Conservation (phyloP, 2,797 vertebrate species). For the Anguilla megastoma region DNA sequence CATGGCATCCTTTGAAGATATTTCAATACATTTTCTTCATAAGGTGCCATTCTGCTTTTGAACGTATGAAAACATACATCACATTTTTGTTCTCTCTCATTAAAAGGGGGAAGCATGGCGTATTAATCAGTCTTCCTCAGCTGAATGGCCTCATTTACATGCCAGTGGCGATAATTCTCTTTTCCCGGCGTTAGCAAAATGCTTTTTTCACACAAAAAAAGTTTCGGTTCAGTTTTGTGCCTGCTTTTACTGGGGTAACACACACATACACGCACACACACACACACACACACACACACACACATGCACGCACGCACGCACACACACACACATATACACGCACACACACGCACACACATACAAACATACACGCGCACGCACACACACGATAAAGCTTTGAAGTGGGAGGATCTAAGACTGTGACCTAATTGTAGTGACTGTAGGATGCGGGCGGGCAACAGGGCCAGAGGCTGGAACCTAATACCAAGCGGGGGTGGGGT, state of each 20-base stretch:
- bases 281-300: background rate
- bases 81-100: background rate
- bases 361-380: constrained; percentile 28
- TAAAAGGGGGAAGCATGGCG: background rate
- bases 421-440: constrained; percentile 78
- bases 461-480: constrained; percentile 55
- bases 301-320: constrained; percentile 36
- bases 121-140: background rate
- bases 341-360: background rate
- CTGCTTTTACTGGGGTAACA: background rate
- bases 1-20: background rate
- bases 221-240: constrained; percentile 4
- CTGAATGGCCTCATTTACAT: background rate
- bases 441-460: constrained; percentile 71
- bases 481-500: constrained; percentile 48
- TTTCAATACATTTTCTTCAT: background rate
- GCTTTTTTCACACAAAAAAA: constrained; percentile 60
- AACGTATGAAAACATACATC: background rate
- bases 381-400: constrained; percentile 39
- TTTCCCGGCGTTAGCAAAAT: constrained; percentile 28
- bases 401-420: constrained; percentile 61
- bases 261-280: background rate
- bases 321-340: background rate
- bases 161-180: background rate
- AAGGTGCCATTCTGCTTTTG: background rate